These are phyloP conservation scores for Pungitius pungitius DNA, from an alignment of 2,113 vertebrate species.

Conservation along the genomic window DNA sequence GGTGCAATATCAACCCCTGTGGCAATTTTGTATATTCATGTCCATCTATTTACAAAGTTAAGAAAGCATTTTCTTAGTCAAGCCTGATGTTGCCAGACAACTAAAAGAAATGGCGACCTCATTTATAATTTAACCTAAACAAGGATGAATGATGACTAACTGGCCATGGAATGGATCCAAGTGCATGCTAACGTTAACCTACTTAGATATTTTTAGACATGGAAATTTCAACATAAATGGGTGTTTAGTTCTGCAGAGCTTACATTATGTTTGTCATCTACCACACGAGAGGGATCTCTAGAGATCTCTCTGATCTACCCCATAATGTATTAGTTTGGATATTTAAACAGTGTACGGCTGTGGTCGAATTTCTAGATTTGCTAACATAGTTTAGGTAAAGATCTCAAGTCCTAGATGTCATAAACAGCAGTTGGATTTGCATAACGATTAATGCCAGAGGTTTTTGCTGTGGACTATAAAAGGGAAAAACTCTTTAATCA, in stretches of 20 bases:
- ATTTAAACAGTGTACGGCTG: not conserved
- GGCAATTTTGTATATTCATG: not conserved
- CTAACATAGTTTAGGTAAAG: not conserved
- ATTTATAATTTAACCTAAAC: constrained; percentile 3
- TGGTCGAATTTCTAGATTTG: not conserved
- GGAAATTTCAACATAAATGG: not conserved
- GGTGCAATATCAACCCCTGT: not conserved
- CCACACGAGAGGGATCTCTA: not conserved
- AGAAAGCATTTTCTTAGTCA: not conserved
- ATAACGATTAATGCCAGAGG: not conserved
- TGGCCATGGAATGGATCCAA: not conserved
- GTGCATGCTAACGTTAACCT: not conserved
- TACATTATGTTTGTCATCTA: not conserved
- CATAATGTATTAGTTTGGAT: not conserved
- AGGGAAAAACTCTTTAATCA: not conserved
- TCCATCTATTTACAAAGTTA: not conserved
- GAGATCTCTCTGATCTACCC: not conserved
- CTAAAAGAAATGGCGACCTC: not conserved
- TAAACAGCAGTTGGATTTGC: not conserved
- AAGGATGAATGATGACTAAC: not conserved
- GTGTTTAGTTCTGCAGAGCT: constrained; percentile 5
- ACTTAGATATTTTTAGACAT: not conserved
- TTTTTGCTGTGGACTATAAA: not conserved
- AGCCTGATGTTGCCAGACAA: not conserved
- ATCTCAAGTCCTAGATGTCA: not conserved